Evolutionary conservation across 2,113 vertebrate genomes (phyloP).

Genomic region (Tringa solitaria): DNA sequence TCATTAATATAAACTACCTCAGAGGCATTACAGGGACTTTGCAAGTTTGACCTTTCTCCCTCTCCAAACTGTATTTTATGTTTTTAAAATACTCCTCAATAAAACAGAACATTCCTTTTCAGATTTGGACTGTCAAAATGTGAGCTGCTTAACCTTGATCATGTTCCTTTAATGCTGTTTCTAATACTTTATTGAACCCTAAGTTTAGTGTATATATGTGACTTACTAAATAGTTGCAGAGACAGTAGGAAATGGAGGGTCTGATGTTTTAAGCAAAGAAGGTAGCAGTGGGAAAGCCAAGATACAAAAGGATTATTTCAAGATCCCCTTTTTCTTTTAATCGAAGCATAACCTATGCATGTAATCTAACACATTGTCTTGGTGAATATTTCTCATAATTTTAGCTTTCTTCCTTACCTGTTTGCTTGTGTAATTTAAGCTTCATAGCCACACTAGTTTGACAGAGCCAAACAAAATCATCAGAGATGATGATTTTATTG

Average conservation of each 20-base stretch:
- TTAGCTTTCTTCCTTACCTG: neutral
- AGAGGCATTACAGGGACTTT: neutral
- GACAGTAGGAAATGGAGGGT: neutral
- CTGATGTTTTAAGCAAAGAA: neutral
- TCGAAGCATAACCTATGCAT: fast-evolving
- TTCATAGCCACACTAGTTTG: neutral
- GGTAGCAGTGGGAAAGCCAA: neutral
- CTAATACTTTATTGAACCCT: neutral
- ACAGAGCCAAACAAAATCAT: neutral
- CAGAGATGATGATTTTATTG: neutral
- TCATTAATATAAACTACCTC: slow-evolving; percentile 31
- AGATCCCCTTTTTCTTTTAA: neutral
- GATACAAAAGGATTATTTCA: neutral
- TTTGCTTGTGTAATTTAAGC: neutral
- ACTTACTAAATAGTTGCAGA: neutral
- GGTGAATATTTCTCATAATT: neutral
- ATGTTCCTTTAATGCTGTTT: neutral
- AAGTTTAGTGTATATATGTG: neutral
- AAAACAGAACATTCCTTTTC: slow-evolving; percentile 38
- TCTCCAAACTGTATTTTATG: neutral
- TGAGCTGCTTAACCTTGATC: slow-evolving; percentile 3
- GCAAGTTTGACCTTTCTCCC: neutral
- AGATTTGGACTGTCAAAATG: neutral
- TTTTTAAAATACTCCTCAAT: neutral
- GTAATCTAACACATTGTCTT: neutral